Evolutionary conservation across 2,888 invertebrate species (phyloP), one percentile per base, ranked within the genome.

Genomic region (Callyntrura sp.): DNA sequence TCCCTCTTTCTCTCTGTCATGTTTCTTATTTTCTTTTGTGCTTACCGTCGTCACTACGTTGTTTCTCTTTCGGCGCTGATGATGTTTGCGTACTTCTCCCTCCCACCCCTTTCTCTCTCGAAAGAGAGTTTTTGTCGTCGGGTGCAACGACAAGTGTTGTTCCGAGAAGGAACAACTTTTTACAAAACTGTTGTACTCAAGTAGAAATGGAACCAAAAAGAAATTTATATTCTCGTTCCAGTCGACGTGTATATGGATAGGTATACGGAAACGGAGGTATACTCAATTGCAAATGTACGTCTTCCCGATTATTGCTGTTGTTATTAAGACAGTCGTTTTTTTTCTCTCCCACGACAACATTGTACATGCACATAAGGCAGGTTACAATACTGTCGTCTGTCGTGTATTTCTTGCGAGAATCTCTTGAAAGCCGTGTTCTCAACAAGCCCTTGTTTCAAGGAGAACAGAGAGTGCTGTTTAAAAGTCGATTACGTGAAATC

Each of bases 401-500:
- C 57, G 51, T n/a, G 57, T 57, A n/a, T 79, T 81, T 62, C 12
- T 51, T 78, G 8, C 55, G 6, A 35, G 35, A 35, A 35, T 35
- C 35, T 28, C 17, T 43, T 57, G 28, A 60, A 60, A 35, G n/a
- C n/a, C 28, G 23, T 57, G 51, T 25, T 55, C 51, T 57, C 55
- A 51, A 79, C 76, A 25, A 51, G 4, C 0, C 12, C 76, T 17
- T 25, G 48, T 48, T 51, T 14, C 51, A 76, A 25, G 51, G 25
- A 28, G 55, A 17, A 43, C 45, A 35, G 28, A 68, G 25, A 5
- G n/a, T n/a, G 51, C 45, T 48, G 35, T 60, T 60, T 45, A 76
- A 68, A 85, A 85, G 76, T 76, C 85, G 65, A 85, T 85, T 85
- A 85, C 73, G 23, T 45, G 81, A 73, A 85, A 57, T 85, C 43